Conservation (phyloP, 2,113 vertebrate genomes). For the Brachypodius melanocephalos region DNA sequence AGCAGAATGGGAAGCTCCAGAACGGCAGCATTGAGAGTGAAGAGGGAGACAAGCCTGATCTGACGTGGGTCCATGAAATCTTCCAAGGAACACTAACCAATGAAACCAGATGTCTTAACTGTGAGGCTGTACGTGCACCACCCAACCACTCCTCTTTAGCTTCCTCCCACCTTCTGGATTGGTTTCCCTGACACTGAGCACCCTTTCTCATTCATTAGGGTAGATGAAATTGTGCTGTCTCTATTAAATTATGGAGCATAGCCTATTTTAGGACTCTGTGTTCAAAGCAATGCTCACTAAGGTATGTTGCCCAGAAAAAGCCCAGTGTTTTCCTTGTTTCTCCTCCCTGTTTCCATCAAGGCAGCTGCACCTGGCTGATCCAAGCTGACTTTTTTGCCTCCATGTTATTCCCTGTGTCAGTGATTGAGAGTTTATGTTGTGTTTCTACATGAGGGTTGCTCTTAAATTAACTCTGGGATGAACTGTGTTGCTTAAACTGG, state of each 20-base stretch:
- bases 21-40: slow-evolving; percentile 76
- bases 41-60: slow-evolving; percentile 81
- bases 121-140: slow-evolving; percentile 85
- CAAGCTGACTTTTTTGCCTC: slow-evolving; percentile 22
- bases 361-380: slow-evolving; percentile 16
- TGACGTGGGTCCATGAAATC: slow-evolving; percentile 94
- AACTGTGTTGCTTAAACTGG: not conserved
- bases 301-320: slow-evolving; percentile 52
- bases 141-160: slow-evolving; percentile 14
- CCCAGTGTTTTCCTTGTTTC: not conserved
- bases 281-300: slow-evolving; percentile 43
- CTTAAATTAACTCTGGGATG: not conserved
- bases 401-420: slow-evolving; percentile 25
- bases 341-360: slow-evolving; percentile 5
- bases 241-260: slow-evolving; percentile 51
- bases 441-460: not conserved
- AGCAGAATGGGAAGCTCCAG: slow-evolving; percentile 73
- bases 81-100: slow-evolving; percentile 95
- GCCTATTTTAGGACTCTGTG: slow-evolving; percentile 51
- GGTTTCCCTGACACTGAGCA: not conserved
- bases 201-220: slow-evolving; percentile 40
- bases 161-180: slow-evolving; percentile 6
- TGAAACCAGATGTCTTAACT: slow-evolving; percentile 93
- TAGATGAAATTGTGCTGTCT: slow-evolving; percentile 60
- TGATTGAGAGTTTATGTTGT: slow-evolving; percentile 24